phyloP scores from a whole-genome alignment of 2,888 invertebrate species.

The Oligia latruncula region DNA sequence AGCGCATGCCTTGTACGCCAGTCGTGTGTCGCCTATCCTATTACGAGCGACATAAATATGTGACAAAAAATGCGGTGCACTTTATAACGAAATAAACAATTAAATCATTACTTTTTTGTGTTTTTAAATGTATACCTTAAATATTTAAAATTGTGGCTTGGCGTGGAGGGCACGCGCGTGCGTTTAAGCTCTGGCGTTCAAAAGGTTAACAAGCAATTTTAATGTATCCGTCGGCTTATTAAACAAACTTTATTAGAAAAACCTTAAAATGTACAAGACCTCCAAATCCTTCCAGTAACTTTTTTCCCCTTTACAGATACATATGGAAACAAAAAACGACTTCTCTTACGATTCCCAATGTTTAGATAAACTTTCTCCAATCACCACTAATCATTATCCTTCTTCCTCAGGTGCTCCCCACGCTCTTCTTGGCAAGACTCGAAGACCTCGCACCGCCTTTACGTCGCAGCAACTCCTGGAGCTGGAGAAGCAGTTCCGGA shows the following conservation, averaged over 20 bases:
- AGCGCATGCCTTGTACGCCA: too few relatives aligned
- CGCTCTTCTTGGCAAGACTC: conserved; percentile 90
- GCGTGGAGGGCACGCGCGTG: too few relatives aligned
- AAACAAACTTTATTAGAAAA: not conserved
- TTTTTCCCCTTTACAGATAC: not conserved
- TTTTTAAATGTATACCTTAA: too few relatives aligned
- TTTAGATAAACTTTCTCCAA: not conserved
- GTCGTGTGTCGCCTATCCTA: too few relatives aligned
- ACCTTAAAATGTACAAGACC: not conserved
- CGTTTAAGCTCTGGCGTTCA: too few relatives aligned
- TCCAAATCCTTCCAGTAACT: not conserved
- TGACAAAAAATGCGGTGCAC: too few relatives aligned
- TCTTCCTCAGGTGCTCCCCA: conserved; percentile 90
- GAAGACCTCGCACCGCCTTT: conserved; percentile 98
- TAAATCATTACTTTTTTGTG: too few relatives aligned
- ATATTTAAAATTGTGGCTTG: too few relatives aligned
- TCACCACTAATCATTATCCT: not conserved
- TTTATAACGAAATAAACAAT: too few relatives aligned
- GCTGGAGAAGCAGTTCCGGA: conserved; percentile 99
- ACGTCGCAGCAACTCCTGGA: conserved; percentile 99
- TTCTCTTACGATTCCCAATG: not conserved
- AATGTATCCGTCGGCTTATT: not conserved
- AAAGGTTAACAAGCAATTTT: too few relatives aligned
- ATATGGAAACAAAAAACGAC: not conserved
- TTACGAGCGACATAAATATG: too few relatives aligned